These are phyloP conservation scores for Martes flavigula DNA, from an alignment of 2,797 vertebrate species.

Conservation along the genomic window DNA sequence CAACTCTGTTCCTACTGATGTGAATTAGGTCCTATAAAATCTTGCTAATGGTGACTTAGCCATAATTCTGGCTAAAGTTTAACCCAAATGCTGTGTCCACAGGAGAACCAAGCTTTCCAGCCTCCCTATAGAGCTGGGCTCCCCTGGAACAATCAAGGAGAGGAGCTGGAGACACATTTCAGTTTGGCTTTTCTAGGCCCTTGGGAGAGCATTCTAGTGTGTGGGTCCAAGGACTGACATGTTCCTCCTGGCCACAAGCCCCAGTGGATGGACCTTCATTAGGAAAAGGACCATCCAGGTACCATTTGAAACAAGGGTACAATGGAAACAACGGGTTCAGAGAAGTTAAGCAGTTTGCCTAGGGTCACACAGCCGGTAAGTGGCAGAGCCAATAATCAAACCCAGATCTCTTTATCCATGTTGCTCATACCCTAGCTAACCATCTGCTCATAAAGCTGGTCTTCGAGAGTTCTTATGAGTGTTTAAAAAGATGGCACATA, in stretches of 20 bases:
- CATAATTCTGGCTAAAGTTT: constrained; percentile 26
- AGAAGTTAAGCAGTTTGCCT: neutral
- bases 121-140: neutral
- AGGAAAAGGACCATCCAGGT: neutral
- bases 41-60: neutral
- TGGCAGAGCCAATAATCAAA: neutral
- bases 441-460: neutral
- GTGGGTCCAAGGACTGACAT: neutral
- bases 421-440: neutral
- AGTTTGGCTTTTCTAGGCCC: neutral
- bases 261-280: neutral
- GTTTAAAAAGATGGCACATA: neutral
- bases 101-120: neutral
- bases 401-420: neutral
- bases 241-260: neutral
- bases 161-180: neutral
- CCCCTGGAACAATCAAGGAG: neutral
- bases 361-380: neutral
- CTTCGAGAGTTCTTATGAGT: neutral
- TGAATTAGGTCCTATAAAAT: neutral
- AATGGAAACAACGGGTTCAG: neutral
- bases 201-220: neutral
- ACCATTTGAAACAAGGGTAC: neutral
- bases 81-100: neutral
- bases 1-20: neutral